A percentile compares a stretch with the other conserved stretches of the same genome.
These are phyloP conservation scores for Dione vanillae DNA, from an alignment of 2,888 invertebrate genomes.

Conservation along the genomic window DNA sequence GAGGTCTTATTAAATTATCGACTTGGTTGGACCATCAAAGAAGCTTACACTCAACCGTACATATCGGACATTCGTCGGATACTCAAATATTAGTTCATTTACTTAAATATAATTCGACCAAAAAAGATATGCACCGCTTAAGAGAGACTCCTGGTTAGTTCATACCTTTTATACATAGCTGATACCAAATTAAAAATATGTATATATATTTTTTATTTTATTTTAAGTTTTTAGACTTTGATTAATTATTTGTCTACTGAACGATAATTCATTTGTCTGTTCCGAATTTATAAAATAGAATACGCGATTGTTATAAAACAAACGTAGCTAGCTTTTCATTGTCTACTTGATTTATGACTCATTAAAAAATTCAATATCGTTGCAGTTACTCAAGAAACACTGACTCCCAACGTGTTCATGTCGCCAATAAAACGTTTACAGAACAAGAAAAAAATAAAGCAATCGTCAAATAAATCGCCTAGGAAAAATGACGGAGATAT, in stretches of 20 bases:
- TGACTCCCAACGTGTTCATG: conserved; percentile 50
- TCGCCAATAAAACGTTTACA: conserved; percentile 48
- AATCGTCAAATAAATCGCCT: conserved; percentile 58
- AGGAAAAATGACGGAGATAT: conserved; percentile 81
- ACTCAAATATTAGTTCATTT: conserved; percentile 73
- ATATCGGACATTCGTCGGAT: conserved; percentile 75
- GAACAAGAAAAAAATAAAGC: conserved; percentile 57
- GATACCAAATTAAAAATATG: too few relatives aligned
- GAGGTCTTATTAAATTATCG: conserved; percentile 56
- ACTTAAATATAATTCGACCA: conserved; percentile 78
- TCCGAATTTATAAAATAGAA: too few relatives aligned
- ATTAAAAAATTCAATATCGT: too few relatives aligned
- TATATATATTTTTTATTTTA: too few relatives aligned
- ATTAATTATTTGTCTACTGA: too few relatives aligned
- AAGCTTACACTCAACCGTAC: conserved; percentile 71
- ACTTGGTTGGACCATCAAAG: conserved; percentile 80
- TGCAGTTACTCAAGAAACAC: conserved; percentile 61
- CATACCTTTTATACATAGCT: neutral
- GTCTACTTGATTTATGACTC: too few relatives aligned
- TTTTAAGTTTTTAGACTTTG: too few relatives aligned
- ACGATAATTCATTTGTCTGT: too few relatives aligned
- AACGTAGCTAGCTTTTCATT: too few relatives aligned
- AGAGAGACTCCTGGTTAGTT: conserved; percentile 72
- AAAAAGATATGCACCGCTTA: conserved; percentile 67
- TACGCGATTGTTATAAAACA: too few relatives aligned